phyloP scores from a whole-genome alignment of 1,140 invertebrate genomes.

The Drosophila pseudoobscura region DNA sequence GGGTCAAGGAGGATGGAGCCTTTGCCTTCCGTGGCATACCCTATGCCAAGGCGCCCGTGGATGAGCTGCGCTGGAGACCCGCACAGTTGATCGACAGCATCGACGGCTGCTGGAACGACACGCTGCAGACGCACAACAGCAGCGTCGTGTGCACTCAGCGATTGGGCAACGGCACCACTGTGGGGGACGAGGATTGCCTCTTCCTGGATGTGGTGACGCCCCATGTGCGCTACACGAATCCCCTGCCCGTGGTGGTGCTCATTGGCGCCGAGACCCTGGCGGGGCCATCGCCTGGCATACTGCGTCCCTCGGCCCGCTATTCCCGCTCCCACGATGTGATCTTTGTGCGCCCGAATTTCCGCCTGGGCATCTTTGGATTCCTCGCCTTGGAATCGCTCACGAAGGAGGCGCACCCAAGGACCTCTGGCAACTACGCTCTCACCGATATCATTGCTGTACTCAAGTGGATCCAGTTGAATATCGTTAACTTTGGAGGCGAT shows the following conservation, averaged over 20 bases:
- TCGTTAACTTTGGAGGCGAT: slow-evolving; percentile 92
- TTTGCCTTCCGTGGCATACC: slow-evolving; percentile 93
- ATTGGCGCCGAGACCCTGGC: slow-evolving; percentile 90
- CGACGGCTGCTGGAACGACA: slow-evolving; percentile 92
- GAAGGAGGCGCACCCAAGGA: slow-evolving; percentile 87
- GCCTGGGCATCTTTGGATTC: slow-evolving; percentile 91
- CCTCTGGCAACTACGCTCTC: slow-evolving; percentile 94
- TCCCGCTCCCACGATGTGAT: slow-evolving; percentile 90
- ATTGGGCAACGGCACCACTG: slow-evolving; percentile 86
- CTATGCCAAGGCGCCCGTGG: slow-evolving; percentile 91
- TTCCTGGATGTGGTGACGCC: slow-evolving; percentile 91
- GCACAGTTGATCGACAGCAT: slow-evolving; percentile 88
- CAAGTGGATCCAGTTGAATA: slow-evolving; percentile 92
- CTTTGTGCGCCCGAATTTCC: slow-evolving; percentile 92
- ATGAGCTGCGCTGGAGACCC: slow-evolving; percentile 88
- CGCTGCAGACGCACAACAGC: slow-evolving; percentile 87
- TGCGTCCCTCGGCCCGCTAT: slow-evolving; percentile 87
- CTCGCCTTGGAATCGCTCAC: slow-evolving; percentile 88
- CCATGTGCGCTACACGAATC: slow-evolving; percentile 88
- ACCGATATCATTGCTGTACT: slow-evolving; percentile 91
- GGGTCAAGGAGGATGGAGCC: slow-evolving; percentile 89
- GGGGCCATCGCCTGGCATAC: slow-evolving; percentile 88
- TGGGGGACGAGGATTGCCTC: slow-evolving; percentile 91
- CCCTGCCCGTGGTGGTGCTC: slow-evolving; percentile 91
- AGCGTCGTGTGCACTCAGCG: slow-evolving; percentile 88